Conservation (phyloP, 2,113 vertebrate species). For the Fulmarus glacialis region DNA sequence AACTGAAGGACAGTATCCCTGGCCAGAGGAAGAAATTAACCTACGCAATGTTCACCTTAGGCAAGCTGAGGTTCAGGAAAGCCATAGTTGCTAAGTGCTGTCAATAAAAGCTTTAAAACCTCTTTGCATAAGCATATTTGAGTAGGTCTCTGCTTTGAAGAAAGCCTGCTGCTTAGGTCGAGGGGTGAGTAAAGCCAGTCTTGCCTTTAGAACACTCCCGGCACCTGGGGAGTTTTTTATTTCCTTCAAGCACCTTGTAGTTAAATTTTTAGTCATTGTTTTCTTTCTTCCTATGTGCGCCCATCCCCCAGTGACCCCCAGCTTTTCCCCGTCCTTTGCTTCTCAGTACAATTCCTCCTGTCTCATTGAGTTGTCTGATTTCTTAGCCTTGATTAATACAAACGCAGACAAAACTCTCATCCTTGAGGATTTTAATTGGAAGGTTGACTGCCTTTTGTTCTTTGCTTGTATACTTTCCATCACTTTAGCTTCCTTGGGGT, state of each 20-base stretch:
- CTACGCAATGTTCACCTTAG: neutral
- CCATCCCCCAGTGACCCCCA: constrained; percentile 25
- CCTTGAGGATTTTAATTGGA: constrained; percentile 59
- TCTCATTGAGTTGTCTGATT: constrained; percentile 47
- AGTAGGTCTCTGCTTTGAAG: constrained; percentile 51
- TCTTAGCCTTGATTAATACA: constrained; percentile 47
- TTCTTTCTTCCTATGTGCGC: neutral
- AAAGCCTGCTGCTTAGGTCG: constrained; percentile 56
- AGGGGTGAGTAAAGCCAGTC: constrained; percentile 53
- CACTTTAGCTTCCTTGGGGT: constrained; percentile 38
- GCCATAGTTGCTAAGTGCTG: constrained; percentile 51
- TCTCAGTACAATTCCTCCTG: constrained; percentile 6
- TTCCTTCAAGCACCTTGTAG: constrained; percentile 50
- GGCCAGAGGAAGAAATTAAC: constrained; percentile 7
- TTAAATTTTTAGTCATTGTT: constrained; percentile 62
- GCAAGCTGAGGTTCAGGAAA: constrained; percentile 31
- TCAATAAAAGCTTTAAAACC: constrained; percentile 62
- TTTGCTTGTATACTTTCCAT: constrained; percentile 3
- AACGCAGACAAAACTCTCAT: constrained; percentile 41
- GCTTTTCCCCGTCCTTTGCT: neutral
- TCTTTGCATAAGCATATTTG: constrained; percentile 55
- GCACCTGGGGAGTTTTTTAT: constrained; percentile 55
- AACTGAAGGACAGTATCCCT: neutral
- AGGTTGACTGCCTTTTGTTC: constrained; percentile 66
- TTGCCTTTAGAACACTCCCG: constrained; percentile 30